Base-by-base conservation (phyloP, 2,797 vertebrate genomes). In the Astyanax mexicanus region DNA sequence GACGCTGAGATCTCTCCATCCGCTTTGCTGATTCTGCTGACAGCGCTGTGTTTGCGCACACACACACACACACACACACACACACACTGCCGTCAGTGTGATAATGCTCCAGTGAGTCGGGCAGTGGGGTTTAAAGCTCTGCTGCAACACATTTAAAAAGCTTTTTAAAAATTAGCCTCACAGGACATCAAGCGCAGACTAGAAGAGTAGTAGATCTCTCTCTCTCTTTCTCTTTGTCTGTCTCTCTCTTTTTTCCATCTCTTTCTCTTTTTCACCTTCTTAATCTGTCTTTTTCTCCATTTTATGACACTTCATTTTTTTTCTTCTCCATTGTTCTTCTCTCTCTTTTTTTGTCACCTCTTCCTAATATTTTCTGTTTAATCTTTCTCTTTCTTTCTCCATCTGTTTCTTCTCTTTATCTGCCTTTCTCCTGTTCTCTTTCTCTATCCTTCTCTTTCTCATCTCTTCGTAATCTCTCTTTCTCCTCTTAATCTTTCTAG, bases 121-220 rank as follows among this genome's bases (percentile, higher is more conserved):
- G n/a, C 29, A 32, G 29, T 32, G 29, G 29, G 29, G 2, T 32
- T 32, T 32, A 32, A 32, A 32, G 29, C 29, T 5, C 29, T 32
- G 29, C 29, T 32, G 29, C 57, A 57, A 64, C 12, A 25, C 45
- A 32, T 55, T 70, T 19, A 19, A 65, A 57, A 62, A 62, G 76
- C 76, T 73, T 73, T 78, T 61, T 52, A 78, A 72, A 72, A 58
- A 78, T 72, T 67, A 78, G 21, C 62, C 29, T 72, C 57, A 57
- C 73, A 67, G 57, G 60, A 72, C 77, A 82, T 80, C 80, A 64
- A 79, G 32, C 71, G 72, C 77, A 78, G 80, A 44, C 23, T 74
- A 49, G 19, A 6, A 32, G 29, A n/a, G n/a, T n/a, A n/a, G n/a
- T n/a, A n/a, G n/a, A n/a, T n/a, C 21, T 25, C 32, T 10, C 11